Evolutionary conservation across 2,888 invertebrate genomes (phyloP), one percentile per base, ranked within the genome.

Genomic region (Heliconius aoede): DNA sequence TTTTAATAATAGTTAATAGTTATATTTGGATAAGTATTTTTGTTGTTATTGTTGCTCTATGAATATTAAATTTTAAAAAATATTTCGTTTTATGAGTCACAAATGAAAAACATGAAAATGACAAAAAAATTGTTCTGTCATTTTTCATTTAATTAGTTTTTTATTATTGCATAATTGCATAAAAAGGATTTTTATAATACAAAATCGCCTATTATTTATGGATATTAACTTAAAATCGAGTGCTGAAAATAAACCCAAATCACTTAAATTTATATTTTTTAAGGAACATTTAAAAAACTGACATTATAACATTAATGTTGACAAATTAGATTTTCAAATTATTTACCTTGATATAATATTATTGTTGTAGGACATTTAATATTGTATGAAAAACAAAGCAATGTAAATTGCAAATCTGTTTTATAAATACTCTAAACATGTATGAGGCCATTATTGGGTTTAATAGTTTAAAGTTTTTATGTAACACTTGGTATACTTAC

Each of bases 1-100:
- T 36, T 24, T 9, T 36, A 24, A 64, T 24, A 21, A 7, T 64
- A 64, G 36, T 64, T 64, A 28, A n/a, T 65, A 36, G 24, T 65
- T 65, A 13, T 40, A 40, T 65, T 36, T n/a, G 1, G 8, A 64
- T 64, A 24, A 36, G 18, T 65, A 65, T 40, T 36, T 65, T 36
- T 65, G 26, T 60, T 60, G 60, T 65, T 40, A 24, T 65, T 64
- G 32, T 64, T 65, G 65, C 24, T 15, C 24, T 65, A 65, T 40
- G 24, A 65, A 36, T 65, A 65, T 65, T 15, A n/a, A 65, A 65
- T 24, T 65, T 24, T 7, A 15, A 8, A n/a, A 18, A 32, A 5
- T 60, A 60, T 64, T n/a, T 64, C n/a, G 26, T 24, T 36, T 65
- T 40, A 15, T 24, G 7, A 40, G 24, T 11, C 13, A 15, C 13